Percentiles rank a stretch among this genome's conserved stretches.
These are phyloP conservation scores for Cynopterus brachyotis DNA, from an alignment of 2,113 vertebrate species.

Conservation along the genomic window DNA sequence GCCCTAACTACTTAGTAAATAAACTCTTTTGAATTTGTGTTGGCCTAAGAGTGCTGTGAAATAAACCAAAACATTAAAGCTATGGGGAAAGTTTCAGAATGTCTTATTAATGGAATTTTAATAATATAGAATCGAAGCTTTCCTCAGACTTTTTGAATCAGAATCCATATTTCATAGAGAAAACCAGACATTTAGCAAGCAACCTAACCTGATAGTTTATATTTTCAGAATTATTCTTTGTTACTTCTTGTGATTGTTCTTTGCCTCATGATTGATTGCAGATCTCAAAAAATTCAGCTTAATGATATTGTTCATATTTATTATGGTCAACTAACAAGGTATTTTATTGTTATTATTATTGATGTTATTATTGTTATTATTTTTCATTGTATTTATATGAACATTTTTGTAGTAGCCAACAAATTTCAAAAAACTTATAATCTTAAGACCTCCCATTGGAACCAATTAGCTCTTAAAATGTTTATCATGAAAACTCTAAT, in stretches of 20 bases:
- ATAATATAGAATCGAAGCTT: not conserved
- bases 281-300: not conserved
- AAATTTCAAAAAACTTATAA: slow-evolving; percentile 25
- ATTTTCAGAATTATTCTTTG: not conserved
- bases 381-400: not conserved
- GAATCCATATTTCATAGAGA: not conserved
- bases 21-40: not conserved
- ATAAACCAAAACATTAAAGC: not conserved
- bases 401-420: not conserved
- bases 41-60: not conserved
- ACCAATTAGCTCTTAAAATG: slow-evolving; percentile 60
- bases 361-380: not conserved
- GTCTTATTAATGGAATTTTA: not conserved
- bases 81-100: not conserved
- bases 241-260: not conserved
- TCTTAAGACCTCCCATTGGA: not conserved
- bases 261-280: not conserved
- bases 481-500: slow-evolving; percentile 51
- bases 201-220: not conserved
- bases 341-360: not conserved
- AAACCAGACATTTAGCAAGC: not conserved
- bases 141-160: not conserved
- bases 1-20: not conserved
- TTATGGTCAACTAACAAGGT: not conserved
- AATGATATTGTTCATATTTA: not conserved